Conservation (phyloP, 2,797 vertebrate species). For the Melanotaenia boesemani region DNA sequence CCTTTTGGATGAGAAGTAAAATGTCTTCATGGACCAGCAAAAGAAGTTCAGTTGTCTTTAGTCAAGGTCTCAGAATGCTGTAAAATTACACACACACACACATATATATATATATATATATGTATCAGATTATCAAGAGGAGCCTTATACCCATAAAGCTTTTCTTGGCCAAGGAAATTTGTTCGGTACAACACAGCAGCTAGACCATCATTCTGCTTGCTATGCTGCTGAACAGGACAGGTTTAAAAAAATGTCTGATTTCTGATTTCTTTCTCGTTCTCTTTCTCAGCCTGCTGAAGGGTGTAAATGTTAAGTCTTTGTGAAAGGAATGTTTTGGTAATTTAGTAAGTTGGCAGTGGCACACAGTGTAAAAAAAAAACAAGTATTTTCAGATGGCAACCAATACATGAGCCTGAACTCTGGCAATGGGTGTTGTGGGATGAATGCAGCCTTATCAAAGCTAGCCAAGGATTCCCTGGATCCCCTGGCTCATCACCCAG, state of each 20-base stretch:
- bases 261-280: background rate
- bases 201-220: too few species aligned
- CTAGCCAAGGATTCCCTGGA: conserved; percentile 63
- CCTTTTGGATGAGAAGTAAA: too few species aligned
- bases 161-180: too few species aligned
- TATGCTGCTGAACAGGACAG: too few species aligned
- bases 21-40: too few species aligned
- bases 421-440: conserved; percentile 52
- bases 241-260: background rate
- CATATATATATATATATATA: too few species aligned
- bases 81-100: too few species aligned
- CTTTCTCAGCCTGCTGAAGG: conserved; percentile 5
- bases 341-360: conserved; percentile 43
- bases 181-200: too few species aligned
- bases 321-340: conserved; percentile 38
- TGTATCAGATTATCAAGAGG: too few species aligned
- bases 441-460: conserved; percentile 68
- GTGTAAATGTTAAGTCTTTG: conserved; percentile 8
- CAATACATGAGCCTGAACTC: conserved; percentile 38
- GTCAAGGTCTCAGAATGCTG: too few species aligned
- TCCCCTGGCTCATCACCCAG: conserved; percentile 69
- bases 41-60: too few species aligned
- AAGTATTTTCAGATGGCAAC: conserved; percentile 55
- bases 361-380: conserved; percentile 36
- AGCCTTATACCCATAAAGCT: too few species aligned